These are phyloP conservation scores for Pocillopora meandrina DNA, from an alignment of 92 coral and sea anemone genomes.

Conservation along the genomic window DNA sequence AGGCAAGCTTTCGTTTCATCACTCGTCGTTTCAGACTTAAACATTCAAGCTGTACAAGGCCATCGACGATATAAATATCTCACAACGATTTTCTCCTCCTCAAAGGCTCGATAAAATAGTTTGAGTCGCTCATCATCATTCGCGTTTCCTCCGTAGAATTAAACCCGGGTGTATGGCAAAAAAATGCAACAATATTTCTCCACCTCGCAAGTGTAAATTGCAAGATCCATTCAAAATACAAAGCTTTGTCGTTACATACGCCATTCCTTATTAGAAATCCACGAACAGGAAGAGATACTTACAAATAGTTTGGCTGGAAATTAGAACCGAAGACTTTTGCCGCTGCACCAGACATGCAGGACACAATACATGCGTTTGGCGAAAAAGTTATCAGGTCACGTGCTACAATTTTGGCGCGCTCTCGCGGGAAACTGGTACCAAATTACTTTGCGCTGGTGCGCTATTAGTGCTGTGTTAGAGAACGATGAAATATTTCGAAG, in stretches of 20 bases:
- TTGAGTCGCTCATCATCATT: not conserved
- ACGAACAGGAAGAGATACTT: conserved; percentile 58
- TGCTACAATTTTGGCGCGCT: conserved; percentile 90
- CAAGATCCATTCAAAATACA: conserved; percentile 16
- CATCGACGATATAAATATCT: not conserved
- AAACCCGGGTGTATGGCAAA: conserved; percentile 41
- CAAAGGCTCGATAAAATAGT: conserved; percentile 21
- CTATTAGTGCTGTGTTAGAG: too few relatives aligned
- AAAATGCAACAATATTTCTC: conserved; percentile 50
- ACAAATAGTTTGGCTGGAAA: conserved; percentile 87
- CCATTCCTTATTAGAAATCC: not conserved
- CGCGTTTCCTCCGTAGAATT: conserved; percentile 40
- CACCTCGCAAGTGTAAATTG: conserved; percentile 30
- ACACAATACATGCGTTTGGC: conserved; percentile 98
- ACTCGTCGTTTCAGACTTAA: conserved; percentile 4
- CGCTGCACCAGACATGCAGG: conserved; percentile 85
- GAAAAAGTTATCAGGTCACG: conserved; percentile 80
- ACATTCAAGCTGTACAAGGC: not conserved
- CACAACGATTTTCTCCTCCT: not conserved
- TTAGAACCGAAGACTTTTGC: conserved; percentile 63
- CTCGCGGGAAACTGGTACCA: conserved; percentile 81
- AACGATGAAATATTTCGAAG: too few relatives aligned
- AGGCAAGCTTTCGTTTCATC: conserved; percentile 27
- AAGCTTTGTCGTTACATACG: not conserved
- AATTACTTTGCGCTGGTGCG: not conserved